phyloP scores from a whole-genome alignment of 2,113 vertebrate genomes.

The Thermophis baileyi region DNA sequence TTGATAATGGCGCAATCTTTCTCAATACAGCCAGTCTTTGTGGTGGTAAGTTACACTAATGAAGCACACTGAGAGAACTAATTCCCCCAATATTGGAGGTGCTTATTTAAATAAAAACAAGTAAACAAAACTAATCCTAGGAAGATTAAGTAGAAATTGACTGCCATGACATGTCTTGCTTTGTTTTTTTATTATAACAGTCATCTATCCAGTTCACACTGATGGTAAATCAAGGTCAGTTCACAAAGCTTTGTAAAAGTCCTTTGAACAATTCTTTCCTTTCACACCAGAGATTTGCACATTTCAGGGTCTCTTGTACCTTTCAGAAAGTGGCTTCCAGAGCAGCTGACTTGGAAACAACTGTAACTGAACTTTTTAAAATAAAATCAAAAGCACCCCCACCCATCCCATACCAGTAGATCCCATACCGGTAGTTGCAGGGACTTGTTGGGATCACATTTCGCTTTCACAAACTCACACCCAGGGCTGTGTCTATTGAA shows the following conservation, averaged over 20 bases:
- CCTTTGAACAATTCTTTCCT: conserved; percentile 40
- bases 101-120: conserved; percentile 61
- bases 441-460: conserved; percentile 41
- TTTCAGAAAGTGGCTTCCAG: conserved; percentile 48
- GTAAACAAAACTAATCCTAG: conserved; percentile 52
- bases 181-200: conserved; percentile 11
- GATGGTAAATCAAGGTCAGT: not conserved
- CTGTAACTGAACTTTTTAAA: conserved; percentile 28
- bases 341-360: conserved; percentile 54
- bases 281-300: conserved; percentile 36
- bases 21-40: conserved; percentile 79
- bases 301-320: conserved; percentile 28
- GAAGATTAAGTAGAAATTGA: conserved; percentile 62
- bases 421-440: not conserved
- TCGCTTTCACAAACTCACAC: conserved; percentile 65
- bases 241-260: conserved; percentile 22
- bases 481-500: conserved; percentile 55
- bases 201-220: not conserved
- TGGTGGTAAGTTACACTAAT: conserved; percentile 77
- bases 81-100: conserved; percentile 65
- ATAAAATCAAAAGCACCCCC: conserved; percentile 36
- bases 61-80: conserved; percentile 75
- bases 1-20: conserved; percentile 85
- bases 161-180: conserved; percentile 25
- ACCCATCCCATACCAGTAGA: conserved; percentile 9